Evolutionary conservation across 2,888 invertebrate species (phyloP).

Genomic region (Chironomus tentans): DNA sequence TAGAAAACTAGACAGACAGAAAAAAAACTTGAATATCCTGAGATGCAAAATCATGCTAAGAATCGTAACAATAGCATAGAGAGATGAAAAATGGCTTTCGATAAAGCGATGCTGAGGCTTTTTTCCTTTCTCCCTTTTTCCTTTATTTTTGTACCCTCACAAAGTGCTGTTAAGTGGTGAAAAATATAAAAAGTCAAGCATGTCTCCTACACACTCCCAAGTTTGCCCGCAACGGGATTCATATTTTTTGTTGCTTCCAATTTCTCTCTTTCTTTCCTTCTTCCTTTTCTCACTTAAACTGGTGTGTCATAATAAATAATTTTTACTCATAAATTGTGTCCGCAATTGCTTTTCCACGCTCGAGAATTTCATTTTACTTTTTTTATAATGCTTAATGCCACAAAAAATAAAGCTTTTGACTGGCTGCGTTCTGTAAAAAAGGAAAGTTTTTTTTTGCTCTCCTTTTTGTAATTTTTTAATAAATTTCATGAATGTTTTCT

Average conservation of each 20-base stretch:
- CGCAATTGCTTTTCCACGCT: not conserved
- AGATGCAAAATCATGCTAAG: no score
- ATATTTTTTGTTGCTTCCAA: not conserved
- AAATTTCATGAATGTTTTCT: no score
- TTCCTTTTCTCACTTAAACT: not conserved
- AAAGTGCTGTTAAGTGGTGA: not conserved
- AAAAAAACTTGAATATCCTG: no score
- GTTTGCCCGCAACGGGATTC: not conserved
- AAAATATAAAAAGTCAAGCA: not conserved
- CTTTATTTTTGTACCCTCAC: not conserved
- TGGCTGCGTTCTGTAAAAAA: no score
- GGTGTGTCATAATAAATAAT: slow-evolving; percentile 21
- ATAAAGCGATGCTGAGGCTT: not conserved
- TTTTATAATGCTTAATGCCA: not conserved
- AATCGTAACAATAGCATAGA: not conserved
- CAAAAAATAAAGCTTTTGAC: not conserved
- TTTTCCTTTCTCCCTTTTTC: no score
- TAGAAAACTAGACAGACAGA: no score
- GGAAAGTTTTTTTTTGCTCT: no score
- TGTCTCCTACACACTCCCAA: not conserved
- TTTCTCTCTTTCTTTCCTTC: not conserved
- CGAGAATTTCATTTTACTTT: not conserved
- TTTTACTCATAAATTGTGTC: slow-evolving; percentile 13
- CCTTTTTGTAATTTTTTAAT: no score
- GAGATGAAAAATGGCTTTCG: slow-evolving; percentile 16